Conservation (phyloP, 2,113 vertebrate species). For the Otolemur garnettii region DNA sequence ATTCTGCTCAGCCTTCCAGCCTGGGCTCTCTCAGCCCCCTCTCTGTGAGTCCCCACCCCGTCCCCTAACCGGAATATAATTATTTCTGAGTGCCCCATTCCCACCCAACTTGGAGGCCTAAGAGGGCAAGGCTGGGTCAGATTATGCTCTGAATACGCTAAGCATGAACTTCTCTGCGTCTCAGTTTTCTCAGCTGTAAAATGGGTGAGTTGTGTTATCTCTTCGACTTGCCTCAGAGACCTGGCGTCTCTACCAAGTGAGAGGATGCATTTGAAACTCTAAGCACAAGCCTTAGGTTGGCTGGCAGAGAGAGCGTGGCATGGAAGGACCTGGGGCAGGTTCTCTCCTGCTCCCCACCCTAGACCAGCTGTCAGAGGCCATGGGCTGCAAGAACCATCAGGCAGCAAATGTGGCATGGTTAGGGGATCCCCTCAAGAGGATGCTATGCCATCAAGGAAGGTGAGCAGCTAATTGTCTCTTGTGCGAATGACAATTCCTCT, state of each 20-base stretch:
- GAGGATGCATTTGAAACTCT: neutral
- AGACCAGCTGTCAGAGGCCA: neutral
- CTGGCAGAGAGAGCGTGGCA: neutral
- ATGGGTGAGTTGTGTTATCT: neutral
- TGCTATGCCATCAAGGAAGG: neutral
- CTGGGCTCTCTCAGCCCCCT: neutral
- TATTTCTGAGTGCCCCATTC: neutral
- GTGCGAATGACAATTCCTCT: neutral
- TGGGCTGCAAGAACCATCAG: neutral
- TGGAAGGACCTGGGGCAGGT: neutral
- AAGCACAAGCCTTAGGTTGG: neutral
- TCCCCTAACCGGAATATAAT: neutral
- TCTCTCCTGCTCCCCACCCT: neutral
- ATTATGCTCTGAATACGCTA: neutral
- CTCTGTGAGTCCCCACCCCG: neutral
- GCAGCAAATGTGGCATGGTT: neutral
- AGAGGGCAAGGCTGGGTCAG: neutral
- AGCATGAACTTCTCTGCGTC: neutral
- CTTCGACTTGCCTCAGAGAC: neutral
- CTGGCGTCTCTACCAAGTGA: neutral
- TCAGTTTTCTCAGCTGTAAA: constrained; percentile 32
- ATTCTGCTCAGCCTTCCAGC: neutral
- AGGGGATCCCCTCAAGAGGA: neutral
- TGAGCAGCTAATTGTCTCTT: neutral
- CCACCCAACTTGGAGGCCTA: neutral